Evolutionary conservation across 2,888 invertebrate genomes (phyloP).

Genomic region (Harmothoe impar): DNA sequence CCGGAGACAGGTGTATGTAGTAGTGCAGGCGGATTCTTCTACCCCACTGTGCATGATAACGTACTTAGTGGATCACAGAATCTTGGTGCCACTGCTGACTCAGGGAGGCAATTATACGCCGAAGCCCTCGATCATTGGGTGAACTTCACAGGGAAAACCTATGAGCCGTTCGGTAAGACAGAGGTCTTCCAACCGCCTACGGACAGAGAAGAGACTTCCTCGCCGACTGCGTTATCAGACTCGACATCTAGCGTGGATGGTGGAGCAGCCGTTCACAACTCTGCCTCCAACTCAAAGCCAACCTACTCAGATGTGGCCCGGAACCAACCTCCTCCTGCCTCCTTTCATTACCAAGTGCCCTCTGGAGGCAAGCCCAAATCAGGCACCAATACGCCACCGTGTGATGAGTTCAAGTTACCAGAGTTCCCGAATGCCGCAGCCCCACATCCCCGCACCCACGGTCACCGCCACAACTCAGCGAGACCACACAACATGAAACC

Average conservation of each 20-base stretch:
- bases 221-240: too few species aligned
- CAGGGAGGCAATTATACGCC: slow-evolving; percentile 42
- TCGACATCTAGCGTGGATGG: background rate
- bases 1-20: background rate
- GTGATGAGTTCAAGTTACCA: slow-evolving; percentile 39
- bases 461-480: slow-evolving; percentile 5
- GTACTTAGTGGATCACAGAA: slow-evolving; percentile 13
- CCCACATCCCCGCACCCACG: background rate
- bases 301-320: slow-evolving; percentile 80
- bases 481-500: slow-evolving; percentile 22
- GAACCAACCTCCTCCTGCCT: slow-evolving; percentile 60
- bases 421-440: slow-evolving; percentile 4
- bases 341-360: background rate
- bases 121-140: slow-evolving; percentile 45
- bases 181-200: slow-evolving; percentile 68
- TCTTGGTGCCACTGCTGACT: slow-evolving; percentile 28
- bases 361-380: slow-evolving; percentile 1
- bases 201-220: background rate
- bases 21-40: background rate
- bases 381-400: background rate
- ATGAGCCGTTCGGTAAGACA: slow-evolving; percentile 75
- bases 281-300: slow-evolving; percentile 70
- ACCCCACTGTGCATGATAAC: background rate
- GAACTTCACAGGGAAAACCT: slow-evolving; percentile 62
- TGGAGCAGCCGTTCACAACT: background rate